Evolutionary conservation across 2,888 invertebrate genomes (phyloP), one percentile per base, ranked within the genome.

Genomic region (Anoncus sp.): DNA sequence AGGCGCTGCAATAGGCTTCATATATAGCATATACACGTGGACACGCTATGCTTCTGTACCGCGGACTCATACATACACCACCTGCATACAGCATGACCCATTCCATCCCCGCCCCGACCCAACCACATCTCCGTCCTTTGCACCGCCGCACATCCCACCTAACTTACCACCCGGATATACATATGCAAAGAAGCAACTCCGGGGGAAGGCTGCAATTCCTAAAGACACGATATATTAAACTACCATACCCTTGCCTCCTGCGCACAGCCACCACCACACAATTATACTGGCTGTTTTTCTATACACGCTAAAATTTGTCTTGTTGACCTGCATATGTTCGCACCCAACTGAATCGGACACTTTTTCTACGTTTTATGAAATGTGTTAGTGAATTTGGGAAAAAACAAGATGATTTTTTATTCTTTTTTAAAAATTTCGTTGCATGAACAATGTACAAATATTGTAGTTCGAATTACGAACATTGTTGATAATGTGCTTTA

Each of bases 101-200:
- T 40, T 55, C 55, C 43, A 35, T 31, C 12, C 27, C 10, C 31
- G 31, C 3, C 31, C n/a, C n/a, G n/a, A n/a, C n/a, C 4, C 31
- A 31, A 43, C 43, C n/a, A 7, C 55, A 20, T 4, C 27, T 27
- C 47, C 49, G 31, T 40, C 2, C 6, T 22, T 20, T 43, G 9
- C 43, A 22, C 3, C 55, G 31, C 38, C 35, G 35, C 53, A 69
- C 22, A 69, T 69, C 49, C 49, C 38, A 24, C 63, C 55, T 22
- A 49, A 63, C 72, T 72, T 72, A 55, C 65, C 72, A 55, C 55
- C 63, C 14, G 51, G 51, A 31, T 31, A 71, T 75, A 75, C 75
- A 63, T 75, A 75, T 75, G 70, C 70, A 75, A 75, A 75, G 70
- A 22, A 70, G 71, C 22, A n/a, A 43, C 59, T 43, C 51, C 63